Evolutionary conservation across 2,113 vertebrate species (phyloP).

Genomic region (Calyptomena viridis): DNA sequence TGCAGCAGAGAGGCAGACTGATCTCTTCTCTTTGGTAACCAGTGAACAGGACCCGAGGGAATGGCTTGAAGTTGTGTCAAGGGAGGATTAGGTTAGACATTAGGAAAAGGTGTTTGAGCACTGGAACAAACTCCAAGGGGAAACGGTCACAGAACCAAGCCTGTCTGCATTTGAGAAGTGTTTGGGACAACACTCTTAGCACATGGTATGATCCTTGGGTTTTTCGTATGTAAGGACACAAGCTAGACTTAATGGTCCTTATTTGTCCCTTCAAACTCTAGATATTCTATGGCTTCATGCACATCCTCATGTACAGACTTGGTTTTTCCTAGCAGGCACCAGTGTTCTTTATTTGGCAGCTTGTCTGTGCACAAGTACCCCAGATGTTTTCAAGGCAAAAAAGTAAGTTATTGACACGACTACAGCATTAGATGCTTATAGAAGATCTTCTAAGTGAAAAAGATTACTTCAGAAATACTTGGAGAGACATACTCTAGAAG

Average conservation of each 20-base stretch:
- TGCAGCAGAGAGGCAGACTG: not conserved
- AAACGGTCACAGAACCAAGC: not conserved
- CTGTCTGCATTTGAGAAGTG: too few relatives aligned
- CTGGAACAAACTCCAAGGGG: not conserved
- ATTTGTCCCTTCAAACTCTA: too few relatives aligned
- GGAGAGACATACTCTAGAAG: not conserved
- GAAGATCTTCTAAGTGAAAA: not conserved
- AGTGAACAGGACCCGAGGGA: rapidly evolving
- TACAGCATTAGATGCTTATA: not conserved
- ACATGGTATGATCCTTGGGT: not conserved
- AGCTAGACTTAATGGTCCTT: not conserved
- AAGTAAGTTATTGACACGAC: not conserved
- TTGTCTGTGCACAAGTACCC: not conserved
- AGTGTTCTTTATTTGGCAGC: not conserved
- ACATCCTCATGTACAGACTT: not conserved
- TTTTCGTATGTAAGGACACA: not conserved
- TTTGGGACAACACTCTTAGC: not conserved
- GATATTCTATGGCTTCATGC: not conserved
- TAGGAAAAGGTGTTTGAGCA: not conserved
- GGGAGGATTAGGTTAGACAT: not conserved
- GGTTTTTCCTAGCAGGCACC: not conserved
- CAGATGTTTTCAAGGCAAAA: not conserved
- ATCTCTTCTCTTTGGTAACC: not conserved
- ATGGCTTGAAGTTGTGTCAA: not conserved
- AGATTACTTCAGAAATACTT: not conserved